Base-by-base conservation (phyloP, 2,113 vertebrate genomes). In the Chionis minor region DNA sequence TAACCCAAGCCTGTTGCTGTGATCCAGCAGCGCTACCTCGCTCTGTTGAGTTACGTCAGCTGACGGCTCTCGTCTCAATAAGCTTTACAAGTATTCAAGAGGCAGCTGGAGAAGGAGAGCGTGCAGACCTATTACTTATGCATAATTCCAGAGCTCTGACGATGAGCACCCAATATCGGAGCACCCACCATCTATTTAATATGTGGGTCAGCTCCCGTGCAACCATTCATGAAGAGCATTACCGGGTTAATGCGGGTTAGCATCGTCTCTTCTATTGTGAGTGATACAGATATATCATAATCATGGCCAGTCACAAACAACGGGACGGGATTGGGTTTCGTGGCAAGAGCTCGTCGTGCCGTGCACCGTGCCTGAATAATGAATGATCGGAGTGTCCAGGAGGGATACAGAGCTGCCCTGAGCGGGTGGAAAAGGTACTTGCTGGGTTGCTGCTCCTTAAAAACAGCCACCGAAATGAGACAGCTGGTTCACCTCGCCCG, bases 311-410 rank as follows among this genome's bases (percentile, higher is more conserved):
- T 9, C 91, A 92, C 77, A 90, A 92, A 86, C 85, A 96, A 79
- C 2, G 0, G 42, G n/a, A n/a, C 24, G 24, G 88, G 96, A 90
- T 95, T 83, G 85, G 55, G 73, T 94, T 97, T 96, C 90, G 1
- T 27, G 65, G 70, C 75, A 28, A 51, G 47, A 83, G 79, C 47
- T 24, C 51, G 55, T 15, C 62, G 35, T 49, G 84, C 86, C 52
- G 8, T 0, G 16, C 78, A 11, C 81, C 21, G 19, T 6, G 47
- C 77, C 82, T 97, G 91, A 96, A 97, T 97, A 93, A 97, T 96
- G 95, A 35, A 97, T 82, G 83, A 83, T 33, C 4, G 9, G 55
- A 26, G 32, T 23, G 59, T 45, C 75, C 74, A 71, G 69, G 71
- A 90, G 54, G 62, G 74, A 69, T 8, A 15, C 18, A 21, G 89